Percentiles rank a stretch among this genome's conserved stretches.
phyloP scores from a whole-genome alignment of 2,797 vertebrate species.

The Dryobates pubescens region DNA sequence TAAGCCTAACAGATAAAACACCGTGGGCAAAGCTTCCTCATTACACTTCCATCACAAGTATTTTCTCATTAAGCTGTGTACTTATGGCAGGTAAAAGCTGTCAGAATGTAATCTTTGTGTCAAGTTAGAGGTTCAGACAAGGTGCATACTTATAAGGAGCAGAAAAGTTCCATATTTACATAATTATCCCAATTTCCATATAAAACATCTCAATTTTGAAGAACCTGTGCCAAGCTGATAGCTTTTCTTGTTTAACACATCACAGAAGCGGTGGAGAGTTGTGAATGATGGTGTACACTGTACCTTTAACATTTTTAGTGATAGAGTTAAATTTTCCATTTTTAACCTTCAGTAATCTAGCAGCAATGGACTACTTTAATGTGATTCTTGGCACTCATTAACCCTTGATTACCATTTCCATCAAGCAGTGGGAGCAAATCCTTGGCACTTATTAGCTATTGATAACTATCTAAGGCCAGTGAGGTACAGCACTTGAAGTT shows the following conservation, averaged over 20 bases:
- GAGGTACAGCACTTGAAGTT: background rate
- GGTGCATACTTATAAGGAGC: background rate
- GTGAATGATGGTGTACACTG: background rate
- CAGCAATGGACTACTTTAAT: constrained; percentile 13
- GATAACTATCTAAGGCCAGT: background rate
- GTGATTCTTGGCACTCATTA: constrained; percentile 48
- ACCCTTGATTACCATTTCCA: constrained; percentile 59
- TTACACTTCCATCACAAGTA: background rate
- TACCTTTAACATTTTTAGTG: constrained; percentile 1
- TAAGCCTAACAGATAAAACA: background rate
- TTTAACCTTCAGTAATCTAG: constrained; percentile 44
- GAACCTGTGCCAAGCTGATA: background rate
- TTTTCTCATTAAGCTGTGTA: background rate
- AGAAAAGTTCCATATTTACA: background rate
- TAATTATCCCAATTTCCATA: background rate
- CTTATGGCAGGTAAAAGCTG: background rate
- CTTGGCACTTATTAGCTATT: constrained; percentile 45
- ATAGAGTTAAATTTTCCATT: constrained; percentile 48
- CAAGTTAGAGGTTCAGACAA: background rate
- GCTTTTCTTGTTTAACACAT: background rate
- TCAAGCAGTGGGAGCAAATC: background rate
- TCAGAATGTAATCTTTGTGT: background rate
- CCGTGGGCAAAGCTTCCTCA: background rate
- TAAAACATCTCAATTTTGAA: background rate
- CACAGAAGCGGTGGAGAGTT: background rate